Evolutionary conservation across 2,113 vertebrate species (phyloP).

Genomic region (Pao palembangensis): DNA sequence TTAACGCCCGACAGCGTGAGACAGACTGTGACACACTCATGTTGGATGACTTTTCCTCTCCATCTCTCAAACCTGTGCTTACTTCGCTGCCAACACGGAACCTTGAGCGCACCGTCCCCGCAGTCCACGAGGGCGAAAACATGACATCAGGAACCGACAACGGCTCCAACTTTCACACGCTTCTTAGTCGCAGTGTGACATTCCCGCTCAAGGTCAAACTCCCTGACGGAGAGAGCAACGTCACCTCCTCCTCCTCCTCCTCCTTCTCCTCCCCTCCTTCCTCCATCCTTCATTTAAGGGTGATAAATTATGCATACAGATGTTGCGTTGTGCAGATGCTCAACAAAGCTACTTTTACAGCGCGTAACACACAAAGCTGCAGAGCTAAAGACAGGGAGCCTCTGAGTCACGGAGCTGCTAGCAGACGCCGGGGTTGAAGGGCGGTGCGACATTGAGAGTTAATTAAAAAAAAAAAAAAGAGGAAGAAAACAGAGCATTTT

Average conservation of each 20-base stretch:
- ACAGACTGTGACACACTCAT: background rate
- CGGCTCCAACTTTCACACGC: slow-evolving; percentile 41
- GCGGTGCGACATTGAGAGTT: slow-evolving; percentile 76
- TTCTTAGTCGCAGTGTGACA: background rate
- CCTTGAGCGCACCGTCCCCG: slow-evolving; percentile 25
- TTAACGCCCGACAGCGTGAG: too few species aligned
- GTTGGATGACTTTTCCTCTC: slow-evolving; percentile 16
- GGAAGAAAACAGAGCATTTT: slow-evolving; percentile 47
- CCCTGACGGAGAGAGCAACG: background rate
- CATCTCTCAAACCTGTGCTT: slow-evolving; percentile 54
- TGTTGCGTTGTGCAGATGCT: slow-evolving; percentile 12
- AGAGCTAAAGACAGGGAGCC: slow-evolving; percentile 13
- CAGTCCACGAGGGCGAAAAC: slow-evolving; percentile 1
- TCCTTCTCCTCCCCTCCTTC: background rate
- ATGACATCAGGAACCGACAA: slow-evolving; percentile 8
- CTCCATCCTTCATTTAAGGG: background rate
- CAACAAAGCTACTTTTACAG: too few species aligned
- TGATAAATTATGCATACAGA: slow-evolving; percentile 7
- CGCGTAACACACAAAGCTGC: background rate
- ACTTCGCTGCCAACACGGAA: slow-evolving; percentile 22
- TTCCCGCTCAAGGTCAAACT: slow-evolving; percentile 2
- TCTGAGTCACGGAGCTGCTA: slow-evolving; percentile 42
- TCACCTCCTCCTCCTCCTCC: background rate
- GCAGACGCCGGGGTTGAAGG: slow-evolving; percentile 70
- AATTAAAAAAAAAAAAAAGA: slow-evolving; percentile 76